These are phyloP conservation scores for Acropternis orthonyx DNA, from an alignment of 2,797 vertebrate genomes.

Conservation along the genomic window DNA sequence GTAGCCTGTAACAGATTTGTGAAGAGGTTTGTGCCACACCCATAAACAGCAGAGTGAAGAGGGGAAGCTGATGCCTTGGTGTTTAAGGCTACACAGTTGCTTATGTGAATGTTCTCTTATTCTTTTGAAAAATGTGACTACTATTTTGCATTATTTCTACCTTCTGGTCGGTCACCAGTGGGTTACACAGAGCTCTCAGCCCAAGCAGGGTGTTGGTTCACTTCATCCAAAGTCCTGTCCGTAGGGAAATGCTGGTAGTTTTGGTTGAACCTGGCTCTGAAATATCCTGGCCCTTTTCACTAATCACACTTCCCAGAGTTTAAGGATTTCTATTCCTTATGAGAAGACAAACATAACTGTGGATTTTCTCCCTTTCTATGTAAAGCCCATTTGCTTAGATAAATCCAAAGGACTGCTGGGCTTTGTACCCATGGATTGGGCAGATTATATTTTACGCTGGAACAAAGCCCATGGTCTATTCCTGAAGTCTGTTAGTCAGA, in stretches of 20 bases:
- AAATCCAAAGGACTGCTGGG: not conserved
- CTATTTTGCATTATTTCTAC: not conserved
- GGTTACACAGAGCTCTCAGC: not conserved
- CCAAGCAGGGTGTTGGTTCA: not conserved
- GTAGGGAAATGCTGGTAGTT: not conserved
- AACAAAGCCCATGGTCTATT: not conserved
- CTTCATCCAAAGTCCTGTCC: not conserved
- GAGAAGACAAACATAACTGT: not conserved
- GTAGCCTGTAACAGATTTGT: not conserved
- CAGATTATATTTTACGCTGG: not conserved
- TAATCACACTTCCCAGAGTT: not conserved
- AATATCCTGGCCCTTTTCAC: not conserved
- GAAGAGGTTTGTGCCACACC: not conserved
- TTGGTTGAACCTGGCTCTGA: not conserved
- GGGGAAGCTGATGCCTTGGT: not conserved
- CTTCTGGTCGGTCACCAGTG: not conserved
- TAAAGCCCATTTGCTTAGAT: not conserved
- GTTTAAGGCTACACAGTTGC: not conserved
- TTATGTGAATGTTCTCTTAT: not conserved
- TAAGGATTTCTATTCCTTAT: not conserved
- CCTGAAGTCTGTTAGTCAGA: not conserved
- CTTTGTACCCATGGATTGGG: not conserved
- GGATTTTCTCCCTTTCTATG: not conserved
- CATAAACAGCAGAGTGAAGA: not conserved
- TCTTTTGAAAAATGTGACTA: not conserved